These are phyloP conservation scores for Xylocampa areola DNA, from an alignment of 2,888 invertebrate species.

Conservation along the genomic window DNA sequence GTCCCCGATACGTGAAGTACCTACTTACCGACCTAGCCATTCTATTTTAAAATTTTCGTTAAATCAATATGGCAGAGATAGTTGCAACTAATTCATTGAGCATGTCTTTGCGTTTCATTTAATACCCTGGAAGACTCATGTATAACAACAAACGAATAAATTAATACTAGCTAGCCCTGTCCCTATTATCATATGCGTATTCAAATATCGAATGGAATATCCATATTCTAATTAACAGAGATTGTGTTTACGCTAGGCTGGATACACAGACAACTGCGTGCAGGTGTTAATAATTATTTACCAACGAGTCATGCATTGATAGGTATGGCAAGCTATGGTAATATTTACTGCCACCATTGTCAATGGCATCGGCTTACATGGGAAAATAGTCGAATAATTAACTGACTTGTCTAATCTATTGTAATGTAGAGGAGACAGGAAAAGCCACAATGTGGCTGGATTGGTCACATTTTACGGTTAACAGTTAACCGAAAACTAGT, in stretches of 20 bases:
- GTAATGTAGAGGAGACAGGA: constrained; percentile 26
- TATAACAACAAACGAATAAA: not conserved
- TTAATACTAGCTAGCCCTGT: constrained; percentile 21
- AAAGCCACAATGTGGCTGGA: constrained; percentile 28
- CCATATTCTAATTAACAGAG: constrained; percentile 51
- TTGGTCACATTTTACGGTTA: constrained; percentile 23
- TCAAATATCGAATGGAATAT: constrained; percentile 52
- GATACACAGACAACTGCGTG: constrained; percentile 40
- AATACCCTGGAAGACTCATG: no score
- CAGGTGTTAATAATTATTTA: constrained; percentile 61
- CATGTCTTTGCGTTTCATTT: no score
- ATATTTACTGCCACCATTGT: constrained; percentile 47
- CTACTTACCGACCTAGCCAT: no score
- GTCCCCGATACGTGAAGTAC: no score
- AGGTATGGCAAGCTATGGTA: constrained; percentile 54
- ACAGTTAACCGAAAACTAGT: constrained; percentile 22
- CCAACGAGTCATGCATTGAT: constrained; percentile 54
- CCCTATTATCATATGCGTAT: constrained; percentile 28
- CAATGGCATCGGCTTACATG: constrained; percentile 18
- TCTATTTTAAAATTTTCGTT: no score
- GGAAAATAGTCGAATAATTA: constrained; percentile 16
- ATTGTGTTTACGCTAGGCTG: constrained; percentile 58
- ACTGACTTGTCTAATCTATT: constrained; percentile 5
- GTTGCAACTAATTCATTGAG: no score
- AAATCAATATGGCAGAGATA: no score